Evolutionary conservation across 2,888 invertebrate genomes (phyloP).

Genomic region (Orthosia incerta): DNA sequence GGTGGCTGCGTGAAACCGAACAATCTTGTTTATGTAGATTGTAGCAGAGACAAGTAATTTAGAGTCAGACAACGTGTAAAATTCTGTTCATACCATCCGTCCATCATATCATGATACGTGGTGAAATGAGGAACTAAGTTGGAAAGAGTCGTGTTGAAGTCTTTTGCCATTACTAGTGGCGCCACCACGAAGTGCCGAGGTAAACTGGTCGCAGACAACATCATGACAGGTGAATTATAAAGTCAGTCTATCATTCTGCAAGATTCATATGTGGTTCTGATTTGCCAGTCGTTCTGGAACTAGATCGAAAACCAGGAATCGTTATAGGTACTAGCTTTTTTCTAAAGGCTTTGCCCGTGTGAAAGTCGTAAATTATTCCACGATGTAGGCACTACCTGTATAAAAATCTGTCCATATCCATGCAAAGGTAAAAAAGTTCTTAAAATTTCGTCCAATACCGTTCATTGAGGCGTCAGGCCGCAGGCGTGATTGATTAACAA

Average conservation of each 20-base stretch:
- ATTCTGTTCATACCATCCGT: not conserved
- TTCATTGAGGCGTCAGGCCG: too few relatives aligned
- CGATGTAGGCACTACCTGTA: not conserved
- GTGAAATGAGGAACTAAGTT: constrained; percentile 4
- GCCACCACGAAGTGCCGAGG: not conserved
- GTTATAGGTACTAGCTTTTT: not conserved
- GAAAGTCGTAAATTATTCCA: not conserved
- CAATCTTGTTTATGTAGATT: constrained; percentile 23
- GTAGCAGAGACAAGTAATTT: constrained; percentile 26
- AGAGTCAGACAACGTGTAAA: constrained; percentile 29
- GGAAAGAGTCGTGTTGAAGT: not conserved
- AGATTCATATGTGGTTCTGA: constrained; percentile 22
- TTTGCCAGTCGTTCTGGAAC: not conserved
- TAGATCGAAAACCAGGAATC: not conserved
- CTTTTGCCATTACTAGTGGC: not conserved
- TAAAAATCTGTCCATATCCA: not conserved
- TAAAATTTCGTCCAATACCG: too few relatives aligned
- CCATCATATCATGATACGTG: constrained; percentile 8
- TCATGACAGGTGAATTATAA: constrained; percentile 14
- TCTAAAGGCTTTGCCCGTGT: not conserved
- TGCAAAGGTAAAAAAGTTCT: too few relatives aligned
- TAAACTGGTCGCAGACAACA: not conserved
- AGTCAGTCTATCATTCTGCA: not conserved
- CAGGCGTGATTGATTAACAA: too few relatives aligned
- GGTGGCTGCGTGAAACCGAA: constrained; percentile 16